A percentile compares a stretch with the other conserved stretches of the same genome.
Conservation (phyloP, 2,113 vertebrate species). For the Cynopterus brachyotis region DNA sequence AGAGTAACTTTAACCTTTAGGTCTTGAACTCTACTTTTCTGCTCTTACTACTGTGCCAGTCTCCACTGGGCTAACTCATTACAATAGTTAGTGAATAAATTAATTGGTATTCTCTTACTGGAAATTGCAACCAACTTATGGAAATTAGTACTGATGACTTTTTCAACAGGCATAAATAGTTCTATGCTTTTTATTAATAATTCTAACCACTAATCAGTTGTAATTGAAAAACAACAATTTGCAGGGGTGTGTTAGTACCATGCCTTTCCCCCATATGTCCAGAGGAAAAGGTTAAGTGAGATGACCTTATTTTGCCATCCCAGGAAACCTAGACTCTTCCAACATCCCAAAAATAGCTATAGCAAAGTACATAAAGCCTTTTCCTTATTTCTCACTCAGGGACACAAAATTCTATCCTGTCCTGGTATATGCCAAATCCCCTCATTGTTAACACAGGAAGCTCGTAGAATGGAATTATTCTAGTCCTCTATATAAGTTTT, state of each 20-base stretch:
- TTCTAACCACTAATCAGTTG: background rate
- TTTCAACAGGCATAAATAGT: constrained; percentile 53
- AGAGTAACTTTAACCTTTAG: background rate
- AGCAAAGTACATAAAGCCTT: background rate
- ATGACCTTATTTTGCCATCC: background rate
- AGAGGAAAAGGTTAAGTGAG: background rate
- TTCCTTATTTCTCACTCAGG: constrained; percentile 29
- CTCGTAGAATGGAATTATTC: background rate
- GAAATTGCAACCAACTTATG: constrained; percentile 61
- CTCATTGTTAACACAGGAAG: constrained; percentile 14
- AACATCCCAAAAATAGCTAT: background rate
- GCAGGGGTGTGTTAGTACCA: background rate
- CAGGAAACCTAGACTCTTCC: background rate
- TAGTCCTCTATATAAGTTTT: background rate
- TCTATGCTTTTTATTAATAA: constrained; percentile 43
- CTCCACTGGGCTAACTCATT: constrained; percentile 15
- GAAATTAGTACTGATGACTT: constrained; percentile 61
- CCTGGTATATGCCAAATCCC: background rate
- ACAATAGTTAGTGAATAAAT: constrained; percentile 31
- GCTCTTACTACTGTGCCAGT: background rate
- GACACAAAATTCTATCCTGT: constrained; percentile 2
- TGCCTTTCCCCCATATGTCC: background rate
- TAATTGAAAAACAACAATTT: constrained; percentile 35
- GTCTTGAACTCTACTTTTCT: background rate
- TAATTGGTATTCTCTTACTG: constrained; percentile 63